Percentiles rank a stretch among this genome's conserved stretches.
These are phyloP conservation scores for Ceriagrion tenellum DNA, from an alignment of 2,888 invertebrate species.

Conservation along the genomic window DNA sequence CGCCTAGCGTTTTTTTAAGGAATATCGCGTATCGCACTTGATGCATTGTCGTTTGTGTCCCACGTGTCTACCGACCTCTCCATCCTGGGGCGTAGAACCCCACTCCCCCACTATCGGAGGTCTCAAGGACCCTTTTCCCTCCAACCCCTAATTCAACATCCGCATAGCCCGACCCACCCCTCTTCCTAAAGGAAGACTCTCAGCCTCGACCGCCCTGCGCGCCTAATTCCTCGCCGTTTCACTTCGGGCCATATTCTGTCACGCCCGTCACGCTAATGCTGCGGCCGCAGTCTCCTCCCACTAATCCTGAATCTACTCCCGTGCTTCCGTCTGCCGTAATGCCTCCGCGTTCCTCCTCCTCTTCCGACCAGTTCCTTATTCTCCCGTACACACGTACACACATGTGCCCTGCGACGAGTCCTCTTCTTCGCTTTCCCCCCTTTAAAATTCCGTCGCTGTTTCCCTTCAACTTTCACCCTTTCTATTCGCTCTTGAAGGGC, in stretches of 20 bases:
- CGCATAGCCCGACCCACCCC: neutral
- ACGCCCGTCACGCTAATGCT: neutral
- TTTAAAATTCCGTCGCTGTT: neutral
- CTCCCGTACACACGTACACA: neutral
- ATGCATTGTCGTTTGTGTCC: too few species aligned
- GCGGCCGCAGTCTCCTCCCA: neutral
- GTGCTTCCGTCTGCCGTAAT: neutral
- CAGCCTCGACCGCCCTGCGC: neutral
- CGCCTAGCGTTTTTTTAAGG: too few species aligned
- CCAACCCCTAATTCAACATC: too few species aligned
- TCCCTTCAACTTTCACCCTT: too few species aligned
- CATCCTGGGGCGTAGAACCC: too few species aligned
- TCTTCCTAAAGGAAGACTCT: neutral
- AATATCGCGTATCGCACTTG: too few species aligned
- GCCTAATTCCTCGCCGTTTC: neutral
- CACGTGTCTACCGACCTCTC: too few species aligned
- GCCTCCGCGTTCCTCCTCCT: neutral
- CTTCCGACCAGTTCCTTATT: too few species aligned
- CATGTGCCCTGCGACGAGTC: neutral
- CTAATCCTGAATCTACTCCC: neutral
- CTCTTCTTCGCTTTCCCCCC: neutral
- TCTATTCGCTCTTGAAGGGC: too few species aligned
- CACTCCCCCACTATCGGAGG: too few species aligned
- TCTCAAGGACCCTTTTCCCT: too few species aligned
- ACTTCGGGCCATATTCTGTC: conserved; percentile 28